Evolutionary conservation across 2,797 vertebrate species (phyloP).

Genomic region (Xyrichtys novacula): DNA sequence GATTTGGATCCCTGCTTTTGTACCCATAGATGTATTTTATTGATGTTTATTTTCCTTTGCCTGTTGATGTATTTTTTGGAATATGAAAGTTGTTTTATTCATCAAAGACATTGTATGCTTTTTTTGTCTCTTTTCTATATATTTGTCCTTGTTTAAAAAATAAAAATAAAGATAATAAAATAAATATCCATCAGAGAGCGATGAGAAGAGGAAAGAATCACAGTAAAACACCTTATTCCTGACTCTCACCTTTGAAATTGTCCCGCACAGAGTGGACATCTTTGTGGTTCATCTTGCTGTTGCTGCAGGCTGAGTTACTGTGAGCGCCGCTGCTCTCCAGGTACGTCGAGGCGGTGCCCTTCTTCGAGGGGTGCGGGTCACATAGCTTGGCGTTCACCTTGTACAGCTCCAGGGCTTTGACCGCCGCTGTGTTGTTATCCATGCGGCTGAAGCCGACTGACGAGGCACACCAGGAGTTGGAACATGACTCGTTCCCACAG

Average conservation of each 20-base stretch:
- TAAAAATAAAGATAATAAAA: too few species aligned
- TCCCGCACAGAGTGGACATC: conserved; percentile 90
- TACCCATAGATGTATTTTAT: too few species aligned
- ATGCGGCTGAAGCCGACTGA: conserved; percentile 95
- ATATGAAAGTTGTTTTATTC: too few species aligned
- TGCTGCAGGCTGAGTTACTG: conserved; percentile 90
- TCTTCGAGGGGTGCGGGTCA: conserved; percentile 99
- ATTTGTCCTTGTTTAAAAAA: too few species aligned
- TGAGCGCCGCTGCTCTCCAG: conserved; percentile 92
- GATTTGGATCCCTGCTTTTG: too few species aligned
- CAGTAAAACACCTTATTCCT: background rate
- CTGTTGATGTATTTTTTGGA: too few species aligned
- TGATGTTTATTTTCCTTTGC: too few species aligned
- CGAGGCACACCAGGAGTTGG: conserved; percentile 98
- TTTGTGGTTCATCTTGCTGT: conserved; percentile 94
- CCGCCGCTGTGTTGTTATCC: conserved; percentile 98
- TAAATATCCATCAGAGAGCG: too few species aligned
- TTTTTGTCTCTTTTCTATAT: too few species aligned
- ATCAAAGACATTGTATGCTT: too few species aligned
- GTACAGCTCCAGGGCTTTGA: conserved; percentile 99
- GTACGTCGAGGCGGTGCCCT: conserved; percentile 96
- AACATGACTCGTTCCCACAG: conserved; percentile 99
- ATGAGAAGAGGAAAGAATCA: too few species aligned
- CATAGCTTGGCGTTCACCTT: conserved; percentile 97
- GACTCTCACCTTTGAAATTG: conserved; percentile 94